phyloP scores from a whole-genome alignment of 2,888 invertebrate species.

The Biston stratarius region DNA sequence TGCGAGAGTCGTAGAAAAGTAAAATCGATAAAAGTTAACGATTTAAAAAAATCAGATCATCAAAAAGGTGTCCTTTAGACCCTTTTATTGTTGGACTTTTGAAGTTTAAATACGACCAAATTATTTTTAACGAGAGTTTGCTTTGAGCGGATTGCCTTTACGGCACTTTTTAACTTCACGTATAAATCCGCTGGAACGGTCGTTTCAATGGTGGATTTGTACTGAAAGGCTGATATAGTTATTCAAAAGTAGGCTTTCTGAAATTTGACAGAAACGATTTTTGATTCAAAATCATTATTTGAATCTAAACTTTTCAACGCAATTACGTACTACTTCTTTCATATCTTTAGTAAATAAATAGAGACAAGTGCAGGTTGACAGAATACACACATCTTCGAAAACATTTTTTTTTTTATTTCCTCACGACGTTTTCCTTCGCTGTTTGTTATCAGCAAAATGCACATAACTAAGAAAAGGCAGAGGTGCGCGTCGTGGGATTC shows the following conservation, averaged over 20 bases:
- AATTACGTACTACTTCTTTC: too few relatives aligned
- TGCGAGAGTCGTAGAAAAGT: neutral
- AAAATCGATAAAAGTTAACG: neutral
- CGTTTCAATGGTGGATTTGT: constrained; percentile 5
- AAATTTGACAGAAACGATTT: neutral
- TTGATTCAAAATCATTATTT: too few relatives aligned
- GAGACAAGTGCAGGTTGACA: too few relatives aligned
- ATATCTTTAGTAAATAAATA: too few relatives aligned
- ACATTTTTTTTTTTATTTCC: too few relatives aligned
- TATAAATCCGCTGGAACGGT: constrained; percentile 13
- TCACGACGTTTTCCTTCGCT: too few relatives aligned
- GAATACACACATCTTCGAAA: too few relatives aligned
- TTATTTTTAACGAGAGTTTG: constrained; percentile 25
- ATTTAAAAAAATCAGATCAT: neutral
- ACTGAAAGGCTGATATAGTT: neutral
- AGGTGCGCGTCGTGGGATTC: too few relatives aligned
- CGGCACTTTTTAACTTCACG: constrained; percentile 7
- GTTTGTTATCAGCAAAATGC: too few relatives aligned
- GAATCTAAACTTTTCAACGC: too few relatives aligned
- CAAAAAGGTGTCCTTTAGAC: neutral
- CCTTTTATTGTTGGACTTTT: constrained; percentile 8
- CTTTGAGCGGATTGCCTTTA: constrained; percentile 13
- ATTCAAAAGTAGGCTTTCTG: neutral
- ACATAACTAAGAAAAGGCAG: too few relatives aligned
- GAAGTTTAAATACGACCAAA: constrained; percentile 20